Percentiles rank a stretch among this genome's conserved stretches.
Conservation (phyloP, 2,113 vertebrate species). For the Hypanus sabinus region DNA sequence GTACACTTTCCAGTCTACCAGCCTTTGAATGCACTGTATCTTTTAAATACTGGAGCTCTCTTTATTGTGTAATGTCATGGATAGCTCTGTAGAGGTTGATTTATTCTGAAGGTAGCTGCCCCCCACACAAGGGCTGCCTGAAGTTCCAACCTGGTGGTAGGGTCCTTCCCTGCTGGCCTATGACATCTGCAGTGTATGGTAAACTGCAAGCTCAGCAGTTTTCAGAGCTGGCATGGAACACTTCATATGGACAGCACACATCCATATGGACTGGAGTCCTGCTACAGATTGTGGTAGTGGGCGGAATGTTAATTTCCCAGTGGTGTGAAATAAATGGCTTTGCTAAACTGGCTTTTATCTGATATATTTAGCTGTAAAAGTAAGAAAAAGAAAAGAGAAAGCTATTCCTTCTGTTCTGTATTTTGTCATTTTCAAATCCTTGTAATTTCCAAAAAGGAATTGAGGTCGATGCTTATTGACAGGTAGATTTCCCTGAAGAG, state of each 20-base stretch:
- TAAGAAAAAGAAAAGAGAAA: neutral
- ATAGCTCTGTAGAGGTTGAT: neutral
- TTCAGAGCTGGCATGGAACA: neutral
- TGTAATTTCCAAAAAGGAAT: neutral
- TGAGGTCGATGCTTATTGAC: neutral
- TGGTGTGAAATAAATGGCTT: neutral
- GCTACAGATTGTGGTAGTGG: neutral
- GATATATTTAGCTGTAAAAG: neutral
- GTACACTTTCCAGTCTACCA: neutral
- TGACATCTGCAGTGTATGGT: neutral
- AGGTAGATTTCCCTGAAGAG: neutral
- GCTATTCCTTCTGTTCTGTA: neutral
- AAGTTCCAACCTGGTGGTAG: neutral
- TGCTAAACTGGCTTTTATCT: neutral
- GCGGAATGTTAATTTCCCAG: neutral
- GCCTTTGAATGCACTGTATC: conserved; percentile 22
- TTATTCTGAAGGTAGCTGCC: neutral
- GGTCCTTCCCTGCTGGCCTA: neutral
- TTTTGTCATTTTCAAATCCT: neutral
- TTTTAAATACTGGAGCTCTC: no score
- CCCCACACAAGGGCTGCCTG: neutral
- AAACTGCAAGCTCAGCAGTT: neutral
- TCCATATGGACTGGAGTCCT: neutral
- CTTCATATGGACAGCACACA: neutral
- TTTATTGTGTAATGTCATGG: neutral